phyloP scores from a whole-genome alignment of 2,113 vertebrate genomes.

The Paradoxurus hermaphroditus region DNA sequence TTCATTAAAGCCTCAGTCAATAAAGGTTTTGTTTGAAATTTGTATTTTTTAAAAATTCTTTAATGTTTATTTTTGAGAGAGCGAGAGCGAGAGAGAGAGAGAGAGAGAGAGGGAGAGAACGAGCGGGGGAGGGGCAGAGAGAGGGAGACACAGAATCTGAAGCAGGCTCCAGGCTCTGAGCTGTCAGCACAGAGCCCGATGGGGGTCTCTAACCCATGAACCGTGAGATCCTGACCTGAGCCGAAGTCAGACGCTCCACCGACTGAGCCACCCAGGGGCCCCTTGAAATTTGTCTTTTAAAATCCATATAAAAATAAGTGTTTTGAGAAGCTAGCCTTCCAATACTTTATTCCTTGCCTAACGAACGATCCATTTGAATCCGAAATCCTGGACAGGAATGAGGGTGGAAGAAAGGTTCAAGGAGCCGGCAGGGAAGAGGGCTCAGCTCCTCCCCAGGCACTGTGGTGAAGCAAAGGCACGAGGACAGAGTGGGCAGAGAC shows the following conservation, averaged over 20 bases:
- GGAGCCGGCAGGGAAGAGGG: accelerated
- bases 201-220: too few relatives aligned
- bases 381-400: not conserved
- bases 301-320: not conserved
- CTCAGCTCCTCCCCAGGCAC: accelerated
- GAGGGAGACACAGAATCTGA: too few relatives aligned
- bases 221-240: too few relatives aligned
- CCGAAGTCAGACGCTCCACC: too few relatives aligned
- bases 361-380: not conserved
- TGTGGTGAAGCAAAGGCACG: accelerated
- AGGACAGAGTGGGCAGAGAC: accelerated
- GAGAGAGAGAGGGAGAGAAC: too few relatives aligned
- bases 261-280: too few relatives aligned
- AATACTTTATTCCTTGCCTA: not conserved
- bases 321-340: not conserved
- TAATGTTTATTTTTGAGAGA: too few relatives aligned
- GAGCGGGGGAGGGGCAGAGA: too few relatives aligned
- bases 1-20: not conserved
- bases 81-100: too few relatives aligned
- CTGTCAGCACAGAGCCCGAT: too few relatives aligned
- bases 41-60: too few relatives aligned
- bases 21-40: not conserved
- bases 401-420: not conserved
- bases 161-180: too few relatives aligned
- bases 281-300: not conserved